Percentiles rank a stretch among this genome's conserved stretches.
Evolutionary conservation across 2,888 invertebrate genomes (phyloP).

Genomic region (Koerneria pararmatus): DNA sequence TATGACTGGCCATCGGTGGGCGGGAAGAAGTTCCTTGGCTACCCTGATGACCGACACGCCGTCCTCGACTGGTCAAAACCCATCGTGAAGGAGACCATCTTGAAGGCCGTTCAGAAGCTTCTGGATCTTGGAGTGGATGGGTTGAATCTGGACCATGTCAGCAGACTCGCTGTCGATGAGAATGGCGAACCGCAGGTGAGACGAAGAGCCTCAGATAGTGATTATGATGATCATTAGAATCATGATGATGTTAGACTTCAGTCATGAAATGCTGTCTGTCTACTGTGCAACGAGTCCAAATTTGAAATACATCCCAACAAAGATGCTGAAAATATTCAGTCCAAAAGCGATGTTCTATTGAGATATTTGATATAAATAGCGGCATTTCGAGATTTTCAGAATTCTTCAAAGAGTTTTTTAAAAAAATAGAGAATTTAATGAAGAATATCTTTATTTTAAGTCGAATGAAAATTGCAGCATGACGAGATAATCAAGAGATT

Average conservation of each 20-base stretch:
- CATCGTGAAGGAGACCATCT: conserved; percentile 26
- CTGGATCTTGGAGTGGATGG: conserved; percentile 51
- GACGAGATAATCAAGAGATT: conserved; percentile 32
- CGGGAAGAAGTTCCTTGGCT: conserved; percentile 36
- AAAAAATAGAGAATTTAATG: no score
- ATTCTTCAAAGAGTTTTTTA: no score
- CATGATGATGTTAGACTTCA: no score
- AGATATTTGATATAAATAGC: no score
- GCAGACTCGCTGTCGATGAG: conserved; percentile 34
- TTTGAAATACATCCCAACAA: no score
- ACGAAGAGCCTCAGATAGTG: not conserved
- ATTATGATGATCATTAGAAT: no score
- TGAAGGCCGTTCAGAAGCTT: conserved; percentile 33
- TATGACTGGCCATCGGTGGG: conserved; percentile 28
- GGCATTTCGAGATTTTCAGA: no score
- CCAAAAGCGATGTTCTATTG: no score
- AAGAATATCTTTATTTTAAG: no score
- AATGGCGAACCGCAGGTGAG: conserved; percentile 36
- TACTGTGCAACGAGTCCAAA: no score
- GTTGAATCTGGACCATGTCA: conserved; percentile 46
- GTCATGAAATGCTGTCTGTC: no score
- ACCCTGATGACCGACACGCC: conserved; percentile 33
- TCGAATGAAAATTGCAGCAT: conserved; percentile 36
- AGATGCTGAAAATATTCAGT: no score
- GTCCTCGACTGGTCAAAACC: conserved; percentile 39